Evolutionary conservation across 2,797 vertebrate species (phyloP), one percentile per base, ranked within the genome.

Genomic region (Acanthurus lineatus): DNA sequence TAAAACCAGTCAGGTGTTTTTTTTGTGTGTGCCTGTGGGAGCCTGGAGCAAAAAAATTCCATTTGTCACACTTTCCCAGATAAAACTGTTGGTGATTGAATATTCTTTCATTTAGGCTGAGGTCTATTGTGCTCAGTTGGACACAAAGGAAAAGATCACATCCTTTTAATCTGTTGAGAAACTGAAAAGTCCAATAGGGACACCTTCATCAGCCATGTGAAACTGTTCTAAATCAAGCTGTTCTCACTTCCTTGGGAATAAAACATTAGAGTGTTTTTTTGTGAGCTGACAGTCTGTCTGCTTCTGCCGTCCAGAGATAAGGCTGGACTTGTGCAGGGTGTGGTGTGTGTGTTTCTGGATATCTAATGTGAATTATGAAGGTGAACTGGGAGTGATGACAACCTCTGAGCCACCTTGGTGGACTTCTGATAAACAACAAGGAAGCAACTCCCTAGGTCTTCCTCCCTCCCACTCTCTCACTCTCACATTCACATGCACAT

Each of bases 301-400:
- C 83, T 87, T 82, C 92, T 91, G 92, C 64, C 35, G 73, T 67
- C 47, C 40, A 49, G 65, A 85, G 93, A 94, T 93, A 93, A 92
- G 88, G 52, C 68, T 17, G 38, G 47, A 63, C 54, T 53, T 65
- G 48, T 47, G 40, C 5, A 0, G 61, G 45, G 49, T 76, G 78
- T 68, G 71, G 76, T 63, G 56, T 63, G 53, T 76, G 45, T 62
- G 72, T 54, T 61, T 76, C 73, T 62, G 49, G 64, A 82, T 82
- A 70, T 82, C 79, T 83, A 63, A 85, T 67, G 60, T 87, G 76
- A 86, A 81, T 84, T 73, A 81, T 85, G 73, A 86, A 76, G 74
- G 57, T 76, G 66, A 84, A 81, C 62, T 75, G 70, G 51, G 40
- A 57, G 47, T 54, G 40, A 60, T 64, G 76, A 75, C 58, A 66